Percentiles rank a stretch among this genome's conserved stretches.
phyloP scores from a whole-genome alignment of 2,113 vertebrate species.

The Dicrurus megarhynchus region DNA sequence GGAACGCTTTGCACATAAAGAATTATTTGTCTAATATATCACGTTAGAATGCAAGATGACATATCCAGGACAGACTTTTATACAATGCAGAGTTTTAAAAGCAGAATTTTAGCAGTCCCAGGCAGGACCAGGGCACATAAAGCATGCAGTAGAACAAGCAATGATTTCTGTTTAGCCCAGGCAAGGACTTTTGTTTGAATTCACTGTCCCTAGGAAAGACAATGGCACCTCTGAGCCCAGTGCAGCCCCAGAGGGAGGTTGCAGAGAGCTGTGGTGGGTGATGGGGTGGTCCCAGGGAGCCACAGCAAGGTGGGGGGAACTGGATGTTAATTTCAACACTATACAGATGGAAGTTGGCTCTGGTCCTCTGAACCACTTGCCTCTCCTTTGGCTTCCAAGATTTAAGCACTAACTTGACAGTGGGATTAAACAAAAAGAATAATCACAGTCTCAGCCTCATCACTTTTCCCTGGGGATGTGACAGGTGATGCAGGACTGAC shows the following conservation, averaged over 20 bases:
- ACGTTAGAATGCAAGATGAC: constrained; percentile 40
- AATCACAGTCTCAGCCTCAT: background rate
- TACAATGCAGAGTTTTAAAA: constrained; percentile 21
- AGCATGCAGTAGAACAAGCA: background rate
- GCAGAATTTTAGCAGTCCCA: constrained; percentile 27
- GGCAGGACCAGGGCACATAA: background rate
- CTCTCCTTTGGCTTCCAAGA: background rate
- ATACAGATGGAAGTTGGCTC: background rate
- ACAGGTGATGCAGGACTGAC: background rate
- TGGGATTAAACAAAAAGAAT: background rate
- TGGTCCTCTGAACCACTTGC: background rate
- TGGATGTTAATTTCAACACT: background rate
- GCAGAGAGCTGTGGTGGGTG: accelerated
- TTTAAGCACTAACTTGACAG: background rate
- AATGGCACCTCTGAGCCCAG: background rate
- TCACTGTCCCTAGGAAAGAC: background rate
- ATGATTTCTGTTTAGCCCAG: background rate
- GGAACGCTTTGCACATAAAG: constrained; percentile 13
- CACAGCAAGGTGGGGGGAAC: background rate
- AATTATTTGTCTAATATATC: constrained; percentile 50
- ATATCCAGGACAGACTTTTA: constrained; percentile 46
- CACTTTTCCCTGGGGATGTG: background rate
- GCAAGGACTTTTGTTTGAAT: background rate
- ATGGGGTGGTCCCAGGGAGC: background rate
- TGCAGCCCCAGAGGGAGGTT: background rate